Evolutionary conservation across 2,888 invertebrate genomes (phyloP).

Genomic region (Clunio marinus): DNA sequence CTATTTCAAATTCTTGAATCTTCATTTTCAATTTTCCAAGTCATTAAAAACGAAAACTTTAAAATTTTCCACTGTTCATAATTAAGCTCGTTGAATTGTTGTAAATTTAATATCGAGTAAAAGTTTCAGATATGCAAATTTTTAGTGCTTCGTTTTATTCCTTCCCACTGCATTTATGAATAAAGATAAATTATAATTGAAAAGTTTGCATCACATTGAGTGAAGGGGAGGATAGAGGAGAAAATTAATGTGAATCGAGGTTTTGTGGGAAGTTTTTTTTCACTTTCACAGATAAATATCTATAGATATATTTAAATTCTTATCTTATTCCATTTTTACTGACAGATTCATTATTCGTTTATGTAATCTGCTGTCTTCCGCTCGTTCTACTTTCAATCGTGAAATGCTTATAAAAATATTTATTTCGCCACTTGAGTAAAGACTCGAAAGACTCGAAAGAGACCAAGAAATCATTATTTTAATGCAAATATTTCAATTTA

Average conservation of each 20-base stretch:
- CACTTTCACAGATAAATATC: too few species aligned
- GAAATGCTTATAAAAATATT: not conserved
- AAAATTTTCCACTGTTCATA: not conserved
- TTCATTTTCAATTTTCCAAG: not conserved
- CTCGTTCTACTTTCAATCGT: not conserved
- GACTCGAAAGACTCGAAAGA: not conserved
- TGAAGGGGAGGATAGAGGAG: too few species aligned
- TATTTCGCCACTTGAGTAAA: too few species aligned
- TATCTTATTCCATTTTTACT: not conserved
- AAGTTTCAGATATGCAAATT: not conserved
- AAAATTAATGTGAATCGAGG: too few species aligned
- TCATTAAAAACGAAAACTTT: not conserved
- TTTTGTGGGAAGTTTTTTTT: too few species aligned
- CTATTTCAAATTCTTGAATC: too few species aligned
- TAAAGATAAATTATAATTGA: slow-evolving; percentile 10
- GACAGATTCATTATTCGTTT: not conserved
- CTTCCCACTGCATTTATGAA: not conserved
- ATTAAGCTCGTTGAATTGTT: not conserved
- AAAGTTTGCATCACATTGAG: not conserved
- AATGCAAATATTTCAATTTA: slow-evolving; percentile 34
- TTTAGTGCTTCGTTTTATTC: not conserved
- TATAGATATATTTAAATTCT: not conserved
- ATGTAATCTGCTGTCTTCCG: not conserved
- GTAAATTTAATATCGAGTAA: not conserved
- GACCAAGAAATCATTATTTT: slow-evolving; percentile 1